These are phyloP conservation scores for human DNA, from an alignment of 2,113 vertebrate species.

Conservation along the genomic window DNA sequence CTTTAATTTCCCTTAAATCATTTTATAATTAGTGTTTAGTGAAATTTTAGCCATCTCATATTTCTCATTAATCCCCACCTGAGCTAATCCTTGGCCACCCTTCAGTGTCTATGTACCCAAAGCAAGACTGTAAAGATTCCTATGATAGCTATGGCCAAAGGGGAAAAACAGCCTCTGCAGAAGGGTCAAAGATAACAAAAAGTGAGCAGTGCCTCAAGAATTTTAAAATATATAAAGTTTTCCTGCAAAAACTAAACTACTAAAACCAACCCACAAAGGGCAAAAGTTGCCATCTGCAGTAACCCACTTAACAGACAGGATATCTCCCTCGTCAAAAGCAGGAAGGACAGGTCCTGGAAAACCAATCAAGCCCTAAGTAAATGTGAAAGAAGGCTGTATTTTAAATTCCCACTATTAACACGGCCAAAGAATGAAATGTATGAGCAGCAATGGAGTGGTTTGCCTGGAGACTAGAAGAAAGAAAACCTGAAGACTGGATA, in stretches of 20 bases:
- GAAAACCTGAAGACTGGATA: neutral
- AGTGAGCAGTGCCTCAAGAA: neutral
- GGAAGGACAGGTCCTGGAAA: conserved; percentile 65
- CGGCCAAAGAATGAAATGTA: neutral
- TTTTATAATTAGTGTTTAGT: conserved; percentile 1
- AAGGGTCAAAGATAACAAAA: neutral
- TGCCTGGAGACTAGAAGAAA: neutral
- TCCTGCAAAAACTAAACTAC: neutral
- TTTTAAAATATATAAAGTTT: conserved; percentile 1
- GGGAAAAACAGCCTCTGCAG: neutral
- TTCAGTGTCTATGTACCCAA: neutral
- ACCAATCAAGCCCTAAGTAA: conserved; percentile 33
- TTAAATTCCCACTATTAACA: conserved; percentile 36
- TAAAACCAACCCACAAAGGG: neutral
- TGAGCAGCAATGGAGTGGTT: neutral
- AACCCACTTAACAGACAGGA: conserved; percentile 52
- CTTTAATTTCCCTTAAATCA: conserved; percentile 38
- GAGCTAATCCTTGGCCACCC: neutral
- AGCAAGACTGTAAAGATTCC: neutral
- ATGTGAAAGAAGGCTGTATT: conserved; percentile 17
- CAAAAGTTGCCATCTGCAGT: neutral
- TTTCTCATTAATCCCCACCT: conserved; percentile 30
- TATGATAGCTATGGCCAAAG: neutral
- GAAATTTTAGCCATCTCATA: conserved; percentile 19
- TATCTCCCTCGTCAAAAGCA: conserved; percentile 62